phyloP scores from a whole-genome alignment of 2,888 invertebrate species.

The Dynastes grantii region DNA sequence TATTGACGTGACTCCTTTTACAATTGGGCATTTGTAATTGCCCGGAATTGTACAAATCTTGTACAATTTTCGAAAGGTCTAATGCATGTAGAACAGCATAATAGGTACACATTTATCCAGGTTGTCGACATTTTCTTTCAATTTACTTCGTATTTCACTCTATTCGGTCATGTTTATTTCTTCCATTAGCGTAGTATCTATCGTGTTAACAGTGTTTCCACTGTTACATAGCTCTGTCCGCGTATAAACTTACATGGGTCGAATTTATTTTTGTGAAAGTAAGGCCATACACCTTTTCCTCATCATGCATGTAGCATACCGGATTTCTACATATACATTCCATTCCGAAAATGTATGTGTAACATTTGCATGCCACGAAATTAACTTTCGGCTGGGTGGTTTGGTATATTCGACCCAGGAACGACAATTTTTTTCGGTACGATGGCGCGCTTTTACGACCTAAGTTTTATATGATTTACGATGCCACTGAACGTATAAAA shows the following conservation, averaged over 20 bases:
- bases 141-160: not conserved
- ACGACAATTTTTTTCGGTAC: not conserved
- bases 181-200: conserved; percentile 12
- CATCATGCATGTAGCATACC: conserved; percentile 2
- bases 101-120: not conserved
- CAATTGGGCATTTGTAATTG: not conserved
- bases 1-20: not conserved
- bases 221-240: not conserved
- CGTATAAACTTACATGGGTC: not conserved
- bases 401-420: conserved; percentile 11
- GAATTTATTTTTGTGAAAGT: conserved; percentile 36
- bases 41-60: not conserved
- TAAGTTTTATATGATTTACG: conserved; percentile 20
- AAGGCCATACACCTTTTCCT: conserved; percentile 26
- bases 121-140: too few relatives aligned
- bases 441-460: conserved; percentile 9
- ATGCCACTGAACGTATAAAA: conserved; percentile 11
- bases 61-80: conserved; percentile 1
- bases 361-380: conserved; percentile 33
- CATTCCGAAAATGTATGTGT: not conserved
- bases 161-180: conserved; percentile 1
- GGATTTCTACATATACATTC: not conserved
- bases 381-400: conserved; percentile 16
- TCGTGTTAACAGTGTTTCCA: conserved; percentile 18
- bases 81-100: not conserved